A percentile compares a stretch with the other conserved stretches of the same genome.
Evolutionary conservation across 64 coral and sea anemone species (phyloP).

Genomic region (Stylophora pistillata): DNA sequence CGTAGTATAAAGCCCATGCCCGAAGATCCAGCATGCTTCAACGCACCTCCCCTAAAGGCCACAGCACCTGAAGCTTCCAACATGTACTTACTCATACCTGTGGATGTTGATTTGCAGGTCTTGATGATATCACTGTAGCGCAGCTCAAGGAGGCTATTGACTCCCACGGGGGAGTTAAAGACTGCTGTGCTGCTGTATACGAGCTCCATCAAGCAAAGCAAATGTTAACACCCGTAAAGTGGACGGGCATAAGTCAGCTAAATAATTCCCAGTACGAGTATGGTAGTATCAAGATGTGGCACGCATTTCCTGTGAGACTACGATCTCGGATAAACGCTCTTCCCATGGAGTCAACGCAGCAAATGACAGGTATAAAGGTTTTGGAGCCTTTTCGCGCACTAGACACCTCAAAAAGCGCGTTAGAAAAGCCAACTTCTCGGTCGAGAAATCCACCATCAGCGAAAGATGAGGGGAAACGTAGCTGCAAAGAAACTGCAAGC

Average conservation of each 20-base stretch:
- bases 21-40: neutral
- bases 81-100: too few relatives aligned
- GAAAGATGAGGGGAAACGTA: slow-evolving; percentile 1
- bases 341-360: slow-evolving; percentile 9
- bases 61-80: neutral
- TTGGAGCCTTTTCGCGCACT: neutral
- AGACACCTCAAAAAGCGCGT: neutral
- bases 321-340: slow-evolving; percentile 7
- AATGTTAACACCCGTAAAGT: slow-evolving; percentile 10
- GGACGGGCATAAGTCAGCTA: slow-evolving; percentile 26
- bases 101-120: too few relatives aligned
- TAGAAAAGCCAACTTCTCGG: neutral
- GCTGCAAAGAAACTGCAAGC: slow-evolving; percentile 1
- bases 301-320: slow-evolving; percentile 6
- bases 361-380: slow-evolving; percentile 27
- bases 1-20: slow-evolving; percentile 2
- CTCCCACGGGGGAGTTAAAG: neutral
- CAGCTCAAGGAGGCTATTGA: slow-evolving; percentile 36
- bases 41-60: neutral
- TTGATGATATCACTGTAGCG: neutral
- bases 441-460: neutral
- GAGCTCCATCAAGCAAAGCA: neutral
- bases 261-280: slow-evolving; percentile 9
- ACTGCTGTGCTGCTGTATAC: too few relatives aligned
- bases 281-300: slow-evolving; percentile 6